Evolutionary conservation across 2,888 invertebrate species (phyloP).

Genomic region (Stramonita haemastoma): DNA sequence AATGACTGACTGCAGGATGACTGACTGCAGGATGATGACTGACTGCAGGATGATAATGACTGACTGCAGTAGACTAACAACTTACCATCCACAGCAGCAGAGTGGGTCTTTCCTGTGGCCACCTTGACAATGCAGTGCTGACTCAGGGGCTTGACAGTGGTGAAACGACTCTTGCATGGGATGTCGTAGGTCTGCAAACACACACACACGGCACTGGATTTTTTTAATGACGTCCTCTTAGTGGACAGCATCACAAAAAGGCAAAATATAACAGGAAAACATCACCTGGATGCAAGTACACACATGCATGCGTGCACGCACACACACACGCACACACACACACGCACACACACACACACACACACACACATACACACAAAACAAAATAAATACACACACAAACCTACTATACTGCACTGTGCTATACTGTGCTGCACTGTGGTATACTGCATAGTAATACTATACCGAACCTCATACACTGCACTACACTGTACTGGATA

Average conservation of each 20-base stretch:
- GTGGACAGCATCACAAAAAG: neutral
- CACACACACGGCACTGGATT: neutral
- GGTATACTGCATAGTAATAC: too few species aligned
- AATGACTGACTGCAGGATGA: too few species aligned
- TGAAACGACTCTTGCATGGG: conserved; percentile 71
- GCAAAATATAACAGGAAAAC: neutral
- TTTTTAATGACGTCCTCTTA: neutral
- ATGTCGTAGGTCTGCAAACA: conserved; percentile 73
- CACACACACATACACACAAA: neutral
- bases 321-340: neutral
- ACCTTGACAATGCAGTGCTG: conserved; percentile 67
- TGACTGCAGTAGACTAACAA: neutral
- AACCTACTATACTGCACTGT: too few species aligned
- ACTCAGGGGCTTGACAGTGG: conserved; percentile 72
- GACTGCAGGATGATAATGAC: neutral
- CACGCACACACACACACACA: neutral
- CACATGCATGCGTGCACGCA: neutral
- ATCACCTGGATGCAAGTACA: neutral
- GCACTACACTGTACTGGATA: too few species aligned
- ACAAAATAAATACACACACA: too few species aligned
- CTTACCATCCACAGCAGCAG: conserved; percentile 75
- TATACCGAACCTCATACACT: too few species aligned
- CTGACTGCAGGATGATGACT: too few species aligned
- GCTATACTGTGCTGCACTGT: too few species aligned
- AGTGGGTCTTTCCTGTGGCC: conserved; percentile 73